Base-by-base conservation (phyloP, 2,113 vertebrate species). In the Rousettus leschenaultii region DNA sequence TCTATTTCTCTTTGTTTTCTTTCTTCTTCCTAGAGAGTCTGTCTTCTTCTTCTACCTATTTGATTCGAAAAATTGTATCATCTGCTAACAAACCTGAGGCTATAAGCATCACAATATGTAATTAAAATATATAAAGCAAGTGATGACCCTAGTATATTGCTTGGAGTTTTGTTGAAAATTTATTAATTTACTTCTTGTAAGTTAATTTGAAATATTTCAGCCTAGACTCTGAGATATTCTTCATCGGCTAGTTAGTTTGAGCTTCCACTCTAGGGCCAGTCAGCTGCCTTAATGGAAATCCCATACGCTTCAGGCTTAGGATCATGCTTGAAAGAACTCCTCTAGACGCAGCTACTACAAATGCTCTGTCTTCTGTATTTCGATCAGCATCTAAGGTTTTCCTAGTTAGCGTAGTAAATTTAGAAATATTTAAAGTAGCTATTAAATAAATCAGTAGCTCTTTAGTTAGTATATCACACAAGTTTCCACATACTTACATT, bases 51-150 rank as follows among this genome's bases (percentile, higher is more conserved):
- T 97, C 45, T 91, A 79, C 4, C 28, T 83, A 86, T 75, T 93
- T 85, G 71, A 68, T 63, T 87, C 94, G 53, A 94, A 75, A 95
- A 94, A 74, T 22, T 93, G 3, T 53, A 83, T 66, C 65, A 59
- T 84, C 94, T 80, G 38, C 68, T 94, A 85, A 77, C 70, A 95
- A 95, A 66, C 65, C 65, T 86, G 48, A 85, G 70, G 63, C 86
- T 53, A 74, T 48, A 89, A 75, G 70, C 45, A 84, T 87, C 48
- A 95, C 70, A 93, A 96, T 65, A 83, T 68, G 45, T 87, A 92
- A 95, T 92, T 96, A 96, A 96, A 95, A 94, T 96, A 95, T 45
- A 14, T 57, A 77, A 95, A 92, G 71, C 71, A 97, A 90, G 38
- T 33, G 51, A 73, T 40, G 89, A 30, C 45, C 59, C 84, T 71